Evolutionary conservation across 1,140 invertebrate species (phyloP), one percentile per base, ranked within the genome.

Genomic region (Lepidurus packardi): DNA sequence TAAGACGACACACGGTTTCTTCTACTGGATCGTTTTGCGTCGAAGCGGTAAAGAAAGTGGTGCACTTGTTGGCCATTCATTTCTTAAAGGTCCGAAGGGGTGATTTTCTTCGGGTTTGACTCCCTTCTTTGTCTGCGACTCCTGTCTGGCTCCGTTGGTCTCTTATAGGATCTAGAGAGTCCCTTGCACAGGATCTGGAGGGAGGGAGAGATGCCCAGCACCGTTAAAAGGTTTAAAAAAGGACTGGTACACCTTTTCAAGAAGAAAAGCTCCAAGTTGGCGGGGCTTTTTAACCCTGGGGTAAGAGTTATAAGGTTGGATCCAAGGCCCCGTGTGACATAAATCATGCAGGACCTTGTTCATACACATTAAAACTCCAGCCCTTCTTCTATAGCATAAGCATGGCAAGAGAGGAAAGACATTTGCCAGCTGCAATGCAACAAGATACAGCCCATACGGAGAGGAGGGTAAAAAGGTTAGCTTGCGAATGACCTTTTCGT

Each of bases 51-150:
- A 65, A 65, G 53, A 65, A 65, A 65, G 53, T 65, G 53, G 53
- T 65, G 53, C 53, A 65, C 53, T 65, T 65, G 53, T 65, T 65
- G 53, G 53, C 53, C 53, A 65, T 65, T 65, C 53, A 65, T 65
- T 65, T 65, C 16, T 4, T 1, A 65, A 65, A 21, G 53, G 53
- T 65, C 53, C 53, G 53, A 65, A 65, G 53, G 53, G 53, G 53
- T 65, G 53, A 65, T 65, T 65, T 65, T 9, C 53, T n/a, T 3
- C 34, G 34, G 13, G 53, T 65, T 65, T 65, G 16, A 21, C 53
- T 21, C 53, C 53, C 53, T n/a, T 65, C 53, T 13, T 65, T 21
- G 10, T 47, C 45, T 65, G 16, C 34, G 34, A 34, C 53, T 65
- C 21, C 53, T 65, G 16, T 13, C 16, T 21, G 21, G 53, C 53